Base-by-base conservation (phyloP, 2,797 vertebrate species). In the Anisognathus igniventris region DNA sequence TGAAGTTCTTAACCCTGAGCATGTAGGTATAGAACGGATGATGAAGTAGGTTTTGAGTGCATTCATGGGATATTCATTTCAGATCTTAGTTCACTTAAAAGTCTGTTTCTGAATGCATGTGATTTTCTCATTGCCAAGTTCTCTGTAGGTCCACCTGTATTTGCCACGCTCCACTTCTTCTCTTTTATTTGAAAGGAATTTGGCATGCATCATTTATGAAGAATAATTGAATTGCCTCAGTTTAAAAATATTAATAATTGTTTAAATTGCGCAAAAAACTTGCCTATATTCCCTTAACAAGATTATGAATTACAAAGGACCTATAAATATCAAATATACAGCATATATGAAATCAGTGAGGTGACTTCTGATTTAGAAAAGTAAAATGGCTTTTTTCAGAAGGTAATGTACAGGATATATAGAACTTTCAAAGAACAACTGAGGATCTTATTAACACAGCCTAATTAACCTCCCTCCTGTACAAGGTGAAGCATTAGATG, bases 401-500 rank as follows among this genome's bases (percentile, higher is more conserved):
- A 72, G 39, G 37, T 39, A 3, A 3, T 31, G 40, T 47, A 16
- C 23, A 37, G 40, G 22, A 28, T 48, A 15, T 33, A 33, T 56
- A 42, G 56, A 83, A 76, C 81, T 74, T 93, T 33, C 42, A 76
- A 76, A 82, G 67, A 72, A 54, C 31, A 3, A 20, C 14, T 50
- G 37, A 86, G 54, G 35, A 30, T 80, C 51, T 83, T 83, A 68
- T 37, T 94, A 95, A 78, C n/a, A 44, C 62, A 47, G n/a, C 45
- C 65, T 94, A 86, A 93, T 96, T 95, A 88, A 87, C 73, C 47
- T 90, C 30, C 6, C 76, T 72, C 30, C 28, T 92, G 68, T 92
- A 77, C 95, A 94, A 95, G 62, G 57, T 90, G 68, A 95, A 85
- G 73, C 7, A 3, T 76, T 97, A 64, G 48, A 22, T 86, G 75